Evolutionary conservation across 2,113 vertebrate species (phyloP).

Genomic region (Pontoporia blainvillei): DNA sequence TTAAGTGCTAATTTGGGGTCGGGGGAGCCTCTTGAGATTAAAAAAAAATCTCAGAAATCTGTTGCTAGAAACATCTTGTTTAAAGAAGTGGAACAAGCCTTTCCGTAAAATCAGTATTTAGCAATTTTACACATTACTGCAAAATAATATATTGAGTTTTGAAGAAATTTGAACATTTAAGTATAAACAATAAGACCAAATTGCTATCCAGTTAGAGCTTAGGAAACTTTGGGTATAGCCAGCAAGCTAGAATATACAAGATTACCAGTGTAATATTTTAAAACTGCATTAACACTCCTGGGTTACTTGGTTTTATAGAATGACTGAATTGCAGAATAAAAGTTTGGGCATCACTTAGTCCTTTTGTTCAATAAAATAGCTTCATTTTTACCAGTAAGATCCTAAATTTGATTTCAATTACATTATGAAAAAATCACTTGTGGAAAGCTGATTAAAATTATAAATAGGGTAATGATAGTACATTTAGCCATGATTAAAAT

Average conservation of each 20-base stretch:
- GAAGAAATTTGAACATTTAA: neutral
- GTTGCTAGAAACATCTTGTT: neutral
- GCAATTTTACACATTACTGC: neutral
- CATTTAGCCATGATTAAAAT: conserved; percentile 29
- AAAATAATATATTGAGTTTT: neutral
- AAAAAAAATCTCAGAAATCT: neutral
- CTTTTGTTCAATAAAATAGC: conserved; percentile 1
- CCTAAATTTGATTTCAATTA: conserved; percentile 22
- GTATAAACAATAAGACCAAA: neutral
- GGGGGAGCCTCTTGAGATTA: neutral
- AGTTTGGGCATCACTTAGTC: neutral
- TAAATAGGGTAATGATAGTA: neutral
- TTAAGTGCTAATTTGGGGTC: neutral
- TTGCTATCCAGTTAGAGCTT: neutral
- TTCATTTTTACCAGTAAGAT: conserved; percentile 16
- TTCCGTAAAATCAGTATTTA: neutral
- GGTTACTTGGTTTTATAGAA: neutral
- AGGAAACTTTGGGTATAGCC: neutral
- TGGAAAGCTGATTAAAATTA: conserved; percentile 23
- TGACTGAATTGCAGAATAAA: neutral
- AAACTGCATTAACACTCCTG: neutral
- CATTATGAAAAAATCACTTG: neutral
- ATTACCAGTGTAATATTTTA: neutral
- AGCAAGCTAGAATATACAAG: neutral
- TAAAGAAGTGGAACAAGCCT: neutral